phyloP scores from a whole-genome alignment of 1,140 invertebrate genomes.

The Acromyrmex charruanus region DNA sequence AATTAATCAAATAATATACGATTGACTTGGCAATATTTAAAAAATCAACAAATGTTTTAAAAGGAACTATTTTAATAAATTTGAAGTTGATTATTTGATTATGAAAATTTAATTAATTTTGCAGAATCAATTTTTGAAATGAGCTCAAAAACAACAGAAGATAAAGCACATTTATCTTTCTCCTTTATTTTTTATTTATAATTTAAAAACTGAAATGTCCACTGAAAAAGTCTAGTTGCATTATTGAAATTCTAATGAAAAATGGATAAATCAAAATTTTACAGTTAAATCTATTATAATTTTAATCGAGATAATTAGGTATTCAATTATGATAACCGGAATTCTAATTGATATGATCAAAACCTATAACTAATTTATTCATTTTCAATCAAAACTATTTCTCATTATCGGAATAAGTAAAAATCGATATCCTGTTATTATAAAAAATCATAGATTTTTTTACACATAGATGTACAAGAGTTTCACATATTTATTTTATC shows the following conservation, averaged over 20 bases:
- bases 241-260: too few species aligned
- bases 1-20: slow-evolving; percentile 29
- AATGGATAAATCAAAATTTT: too few species aligned
- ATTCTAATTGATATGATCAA: too few species aligned
- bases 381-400: too few species aligned
- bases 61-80: neutral
- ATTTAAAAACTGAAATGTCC: neutral
- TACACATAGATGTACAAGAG: too few species aligned
- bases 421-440: neutral
- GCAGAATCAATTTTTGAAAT: neutral
- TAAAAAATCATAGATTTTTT: neutral
- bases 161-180: neutral
- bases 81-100: neutral
- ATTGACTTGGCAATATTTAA: neutral
- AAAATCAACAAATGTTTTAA: neutral
- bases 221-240: too few species aligned
- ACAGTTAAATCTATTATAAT: too few species aligned
- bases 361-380: too few species aligned
- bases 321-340: too few species aligned
- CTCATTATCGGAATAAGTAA: neutral
- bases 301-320: too few species aligned
- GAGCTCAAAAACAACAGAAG: neutral
- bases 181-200: neutral
- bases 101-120: neutral
- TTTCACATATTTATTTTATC: too few species aligned